Percentiles rank a stretch among this genome's conserved stretches.
Conservation (phyloP, 2,113 vertebrate genomes). For the Bubalus kerabau region DNA sequence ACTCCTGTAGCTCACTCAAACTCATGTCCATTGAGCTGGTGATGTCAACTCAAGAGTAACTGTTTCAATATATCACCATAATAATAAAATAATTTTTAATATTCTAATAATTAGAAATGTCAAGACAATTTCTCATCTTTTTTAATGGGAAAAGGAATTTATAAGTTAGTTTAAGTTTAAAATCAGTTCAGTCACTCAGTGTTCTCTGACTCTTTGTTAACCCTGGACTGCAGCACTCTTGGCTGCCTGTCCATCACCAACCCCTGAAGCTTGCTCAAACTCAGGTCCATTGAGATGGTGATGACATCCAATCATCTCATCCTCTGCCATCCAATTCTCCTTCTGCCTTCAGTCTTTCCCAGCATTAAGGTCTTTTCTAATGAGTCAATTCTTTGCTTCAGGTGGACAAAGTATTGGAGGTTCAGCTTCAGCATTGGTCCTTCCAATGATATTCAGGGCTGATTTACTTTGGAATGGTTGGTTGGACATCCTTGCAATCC, state of each 20-base stretch:
- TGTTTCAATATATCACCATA: background rate
- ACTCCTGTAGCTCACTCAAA: background rate
- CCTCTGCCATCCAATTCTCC: background rate
- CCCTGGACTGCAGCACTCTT: background rate
- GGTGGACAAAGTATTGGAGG: background rate
- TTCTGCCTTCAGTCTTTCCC: background rate
- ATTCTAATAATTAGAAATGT: background rate
- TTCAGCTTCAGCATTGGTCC: background rate
- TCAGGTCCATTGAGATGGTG: background rate
- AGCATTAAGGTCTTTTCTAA: background rate
- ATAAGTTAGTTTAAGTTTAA: background rate
- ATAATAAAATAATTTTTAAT: background rate
- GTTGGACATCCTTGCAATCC: background rate
- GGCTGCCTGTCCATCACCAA: background rate
- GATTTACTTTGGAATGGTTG: background rate
- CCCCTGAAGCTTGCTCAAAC: background rate
- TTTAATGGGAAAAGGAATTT: background rate
- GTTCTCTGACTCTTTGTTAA: background rate
- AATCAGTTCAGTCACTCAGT: background rate
- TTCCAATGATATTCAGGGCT: background rate
- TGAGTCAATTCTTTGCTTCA: background rate
- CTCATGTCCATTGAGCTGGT: background rate
- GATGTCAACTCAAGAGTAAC: background rate
- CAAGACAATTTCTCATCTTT: background rate
- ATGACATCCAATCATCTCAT: background rate